These are phyloP conservation scores for Tineola bisselliella DNA, from an alignment of 2,888 invertebrate genomes.

Conservation along the genomic window DNA sequence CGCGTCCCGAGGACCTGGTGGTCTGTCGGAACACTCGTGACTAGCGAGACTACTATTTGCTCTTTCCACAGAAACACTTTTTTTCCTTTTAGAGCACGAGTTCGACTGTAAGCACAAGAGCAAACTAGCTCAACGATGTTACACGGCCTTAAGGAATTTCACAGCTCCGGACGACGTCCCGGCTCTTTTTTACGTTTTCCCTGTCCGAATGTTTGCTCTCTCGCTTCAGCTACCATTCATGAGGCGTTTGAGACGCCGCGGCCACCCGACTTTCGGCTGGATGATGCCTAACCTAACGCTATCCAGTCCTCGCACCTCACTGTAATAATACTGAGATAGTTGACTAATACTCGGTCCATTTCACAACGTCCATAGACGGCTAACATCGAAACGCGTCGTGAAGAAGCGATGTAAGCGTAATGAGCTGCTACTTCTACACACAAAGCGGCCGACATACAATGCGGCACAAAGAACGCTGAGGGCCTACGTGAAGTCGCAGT, in stretches of 20 bases:
- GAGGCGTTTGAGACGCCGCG: slow-evolving; percentile 52
- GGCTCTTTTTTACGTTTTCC: slow-evolving; percentile 44
- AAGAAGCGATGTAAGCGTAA: slow-evolving; percentile 57
- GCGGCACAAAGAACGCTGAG: slow-evolving; percentile 22
- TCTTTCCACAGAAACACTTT: slow-evolving; percentile 58
- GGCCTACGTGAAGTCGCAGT: slow-evolving; percentile 59
- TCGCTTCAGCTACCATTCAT: slow-evolving; percentile 63
- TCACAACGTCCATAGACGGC: slow-evolving; percentile 62
- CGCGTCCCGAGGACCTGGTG: slow-evolving; percentile 30
- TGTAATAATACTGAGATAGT: slow-evolving; percentile 68
- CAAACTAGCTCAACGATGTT: slow-evolving; percentile 62
- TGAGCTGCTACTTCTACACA: slow-evolving; percentile 25
- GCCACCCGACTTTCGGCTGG: slow-evolving; percentile 53
- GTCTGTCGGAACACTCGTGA: slow-evolving; percentile 59
- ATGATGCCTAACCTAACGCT: slow-evolving; percentile 55
- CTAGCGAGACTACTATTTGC: slow-evolving; percentile 57
- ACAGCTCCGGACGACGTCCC: slow-evolving; percentile 52
- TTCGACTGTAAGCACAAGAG: slow-evolving; percentile 53
- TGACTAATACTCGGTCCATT: slow-evolving; percentile 67
- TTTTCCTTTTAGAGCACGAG: slow-evolving; percentile 64
- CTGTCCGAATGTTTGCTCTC: slow-evolving; percentile 61
- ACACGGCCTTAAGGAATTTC: slow-evolving; percentile 65
- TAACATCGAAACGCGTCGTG: slow-evolving; percentile 56
- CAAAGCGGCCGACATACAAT: not conserved
- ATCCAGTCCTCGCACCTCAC: slow-evolving; percentile 59